These are phyloP conservation scores for Danaus plexippus DNA, from an alignment of 1,140 invertebrate genomes.

Conservation along the genomic window DNA sequence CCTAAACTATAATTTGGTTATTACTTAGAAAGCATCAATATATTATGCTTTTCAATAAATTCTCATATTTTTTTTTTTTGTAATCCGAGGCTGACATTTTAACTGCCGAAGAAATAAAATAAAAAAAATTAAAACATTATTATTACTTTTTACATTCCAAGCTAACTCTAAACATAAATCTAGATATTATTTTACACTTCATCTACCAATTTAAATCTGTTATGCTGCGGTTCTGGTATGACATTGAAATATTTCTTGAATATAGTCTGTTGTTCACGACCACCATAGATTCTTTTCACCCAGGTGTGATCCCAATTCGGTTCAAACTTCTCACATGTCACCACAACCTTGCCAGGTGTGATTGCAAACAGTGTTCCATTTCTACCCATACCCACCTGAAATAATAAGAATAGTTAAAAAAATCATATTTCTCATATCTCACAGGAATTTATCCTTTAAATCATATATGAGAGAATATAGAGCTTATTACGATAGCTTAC, in stretches of 20 bases:
- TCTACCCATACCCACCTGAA: slow-evolving; percentile 83
- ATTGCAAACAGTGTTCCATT: slow-evolving; percentile 85
- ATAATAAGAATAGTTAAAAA: slow-evolving; percentile 10
- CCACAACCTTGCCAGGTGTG: slow-evolving; percentile 78
- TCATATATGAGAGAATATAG: background rate
- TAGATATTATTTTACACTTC: slow-evolving; percentile 42
- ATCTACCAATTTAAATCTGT: slow-evolving; percentile 82
- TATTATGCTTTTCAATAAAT: too few relatives aligned
- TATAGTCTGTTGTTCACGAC: slow-evolving; percentile 75
- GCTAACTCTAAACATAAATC: too few relatives aligned
- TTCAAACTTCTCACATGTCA: slow-evolving; percentile 84
- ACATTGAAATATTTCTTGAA: slow-evolving; percentile 89
- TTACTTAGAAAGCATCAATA: too few relatives aligned
- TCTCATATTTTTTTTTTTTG: too few relatives aligned
- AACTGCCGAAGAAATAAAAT: too few relatives aligned
- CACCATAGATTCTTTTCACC: slow-evolving; percentile 76
- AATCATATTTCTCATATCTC: too few relatives aligned
- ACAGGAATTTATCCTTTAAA: too few relatives aligned
- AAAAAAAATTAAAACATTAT: too few relatives aligned
- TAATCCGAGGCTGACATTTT: too few relatives aligned
- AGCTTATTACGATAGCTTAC: slow-evolving; percentile 60
- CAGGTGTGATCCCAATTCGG: slow-evolving; percentile 80
- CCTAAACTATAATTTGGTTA: too few relatives aligned
- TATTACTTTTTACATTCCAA: too few relatives aligned
- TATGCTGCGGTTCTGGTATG: slow-evolving; percentile 80